Evolutionary conservation across 2,888 invertebrate species (phyloP), one percentile per base, ranked within the genome.

Genomic region (Ophion slaviceki): DNA sequence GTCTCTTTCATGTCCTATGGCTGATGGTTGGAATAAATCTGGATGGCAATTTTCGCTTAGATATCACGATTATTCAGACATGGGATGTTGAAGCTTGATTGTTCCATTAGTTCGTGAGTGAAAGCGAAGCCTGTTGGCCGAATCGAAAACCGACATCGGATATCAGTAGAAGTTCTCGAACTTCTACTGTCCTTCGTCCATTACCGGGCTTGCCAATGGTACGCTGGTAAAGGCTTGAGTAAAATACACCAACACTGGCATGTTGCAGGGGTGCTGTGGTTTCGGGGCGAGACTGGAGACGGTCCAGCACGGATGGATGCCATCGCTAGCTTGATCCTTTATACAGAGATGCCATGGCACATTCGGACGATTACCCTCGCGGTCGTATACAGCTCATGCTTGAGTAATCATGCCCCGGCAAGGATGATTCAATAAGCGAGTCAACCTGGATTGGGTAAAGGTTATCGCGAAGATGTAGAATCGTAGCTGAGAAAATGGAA

Each of bases 171-270:
- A 2, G 28, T 2, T 57, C 68, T 67, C 66, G 17, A 59, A 70
- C 85, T 74, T 40, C 17, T 66, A 75, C 66, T 79, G 82, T 76
- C 75, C 85, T 85, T 85, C 79, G 79, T 82, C 82, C 79, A 85
- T 85, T 85, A 85, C 82, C 75, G 71, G 70, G 70, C 79, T 85
- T 47, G 14, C 47, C 79, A 79, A 59, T 68, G 78, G 66, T 82
- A 82, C 82, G 53, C 70, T 79, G 61, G 62, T 79, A 82, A 76
- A 78, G 74, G 24, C 75, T 32, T 40, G 40, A 28, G 40, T 75
- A 82, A 82, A 75, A 75, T 74, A 74, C 61, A 77, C 64, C 77
- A 78, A 74, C 78, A 28, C 24, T 72, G 76, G 10, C 45, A 45
- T 59, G 20, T 11, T 11, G 70, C 59, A 59, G 74, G 76, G 32